Base-by-base conservation (phyloP, 64 coral and sea anemone species). In the Montipora efflorescens region DNA sequence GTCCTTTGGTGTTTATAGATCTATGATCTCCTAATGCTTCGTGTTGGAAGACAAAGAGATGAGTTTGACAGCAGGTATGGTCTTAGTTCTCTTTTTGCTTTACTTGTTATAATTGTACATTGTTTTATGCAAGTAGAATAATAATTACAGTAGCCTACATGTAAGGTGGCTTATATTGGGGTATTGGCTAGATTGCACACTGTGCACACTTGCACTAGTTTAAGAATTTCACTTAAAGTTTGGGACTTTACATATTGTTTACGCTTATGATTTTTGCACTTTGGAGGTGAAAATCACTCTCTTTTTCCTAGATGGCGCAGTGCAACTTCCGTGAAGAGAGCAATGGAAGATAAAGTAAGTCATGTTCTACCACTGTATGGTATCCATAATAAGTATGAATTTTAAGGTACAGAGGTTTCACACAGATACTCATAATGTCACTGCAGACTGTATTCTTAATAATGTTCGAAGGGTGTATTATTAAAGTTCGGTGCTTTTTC, bases 271-370 rank as follows among this genome's bases (percentile, higher is more conserved):
- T 55, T 55, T 7, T 55, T 5, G 12, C 15, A 66, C 61, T 66
- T 66, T 14, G 4, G 61, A 66, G 15, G 61, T 14, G 15, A 13
- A 15, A 46, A 4, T 44, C 2, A 22, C 73, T 84, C 15, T 36
- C 28, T 14, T 59, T 76, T 71, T 13, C 19, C 1, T 23, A 91
- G 94, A 89, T 95, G 94, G 94, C 90, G 90, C 5, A 92, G 94
- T 81, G 94, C 94, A 62, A 74, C 67, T 49, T 90, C 94, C 45
- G 94, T 95, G 4, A 95, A 95, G 67, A 74, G 85, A 55, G 94
- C 90, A 57, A 95, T 95, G 94, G 89, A 89, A 71, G 90, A 95
- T 28, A 95, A 84, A 67, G 94, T 95, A 95, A 44, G 79, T 22
- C 12, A 21, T 13, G 5, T 5, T 15, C 61, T 43, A 8, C 47